phyloP scores from a whole-genome alignment of 2,797 vertebrate species.

The Percopsis omiscomaycus region DNA sequence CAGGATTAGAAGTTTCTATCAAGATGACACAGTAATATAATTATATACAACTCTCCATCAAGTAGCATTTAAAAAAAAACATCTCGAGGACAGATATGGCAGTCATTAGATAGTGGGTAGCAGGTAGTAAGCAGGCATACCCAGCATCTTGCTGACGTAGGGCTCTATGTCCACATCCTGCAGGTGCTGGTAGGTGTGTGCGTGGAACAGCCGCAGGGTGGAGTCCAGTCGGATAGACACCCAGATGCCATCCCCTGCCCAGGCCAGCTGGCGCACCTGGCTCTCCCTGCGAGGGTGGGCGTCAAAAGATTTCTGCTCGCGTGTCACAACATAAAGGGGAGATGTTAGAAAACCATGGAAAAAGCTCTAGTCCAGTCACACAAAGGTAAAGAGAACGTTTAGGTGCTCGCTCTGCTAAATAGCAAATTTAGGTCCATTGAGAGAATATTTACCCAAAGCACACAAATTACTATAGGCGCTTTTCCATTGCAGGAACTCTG shows the following conservation, averaged over 20 bases:
- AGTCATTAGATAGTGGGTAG: not conserved
- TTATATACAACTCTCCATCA: too few species aligned
- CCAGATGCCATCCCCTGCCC: conserved; percentile 97
- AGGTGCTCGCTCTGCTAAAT: too few species aligned
- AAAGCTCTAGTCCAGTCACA: not conserved
- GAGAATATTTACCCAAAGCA: too few species aligned
- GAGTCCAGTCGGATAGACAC: conserved; percentile 97
- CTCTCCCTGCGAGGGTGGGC: conserved; percentile 97
- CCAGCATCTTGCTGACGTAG: conserved; percentile 99
- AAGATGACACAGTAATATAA: too few species aligned
- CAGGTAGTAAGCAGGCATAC: conserved; percentile 63
- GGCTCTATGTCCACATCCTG: conserved; percentile 98
- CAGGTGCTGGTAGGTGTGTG: conserved; percentile 95
- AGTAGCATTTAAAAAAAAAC: too few species aligned
- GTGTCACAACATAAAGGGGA: not conserved
- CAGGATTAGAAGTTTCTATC: too few species aligned
- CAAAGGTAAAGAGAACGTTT: too few species aligned
- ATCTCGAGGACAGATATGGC: too few species aligned
- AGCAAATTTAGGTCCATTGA: too few species aligned
- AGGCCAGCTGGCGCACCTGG: conserved; percentile 95
- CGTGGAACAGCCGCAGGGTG: conserved; percentile 92
- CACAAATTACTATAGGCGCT: too few species aligned
- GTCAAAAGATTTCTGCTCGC: conserved; percentile 89
- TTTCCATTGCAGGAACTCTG: too few species aligned
- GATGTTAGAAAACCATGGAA: not conserved